Conservation (phyloP, 2,888 invertebrate species). For the Leptothorax acervorum region DNA sequence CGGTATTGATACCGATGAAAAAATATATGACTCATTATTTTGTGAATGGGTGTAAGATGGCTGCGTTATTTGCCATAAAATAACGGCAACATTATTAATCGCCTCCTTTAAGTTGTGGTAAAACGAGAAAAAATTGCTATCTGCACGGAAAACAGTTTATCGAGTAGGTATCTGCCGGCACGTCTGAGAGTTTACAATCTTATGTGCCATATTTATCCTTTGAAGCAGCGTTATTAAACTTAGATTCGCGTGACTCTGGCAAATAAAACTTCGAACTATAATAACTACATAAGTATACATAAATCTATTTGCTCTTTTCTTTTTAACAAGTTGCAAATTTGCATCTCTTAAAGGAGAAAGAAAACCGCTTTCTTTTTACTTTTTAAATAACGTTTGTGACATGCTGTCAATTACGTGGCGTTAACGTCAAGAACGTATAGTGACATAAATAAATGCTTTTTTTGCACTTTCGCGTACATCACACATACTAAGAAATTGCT, state of each 20-base stretch:
- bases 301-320: not conserved
- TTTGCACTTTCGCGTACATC: constrained; percentile 23
- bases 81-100: constrained; percentile 15
- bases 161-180: not conserved
- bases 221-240: constrained; percentile 37
- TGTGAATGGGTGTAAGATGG: not conserved
- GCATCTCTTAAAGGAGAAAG: not conserved
- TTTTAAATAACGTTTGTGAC: constrained; percentile 17
- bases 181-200: constrained; percentile 38
- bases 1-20: not conserved
- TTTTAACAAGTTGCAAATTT: not conserved
- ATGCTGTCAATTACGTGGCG: constrained; percentile 7
- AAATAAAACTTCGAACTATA: constrained; percentile 20
- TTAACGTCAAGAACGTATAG: constrained; percentile 1
- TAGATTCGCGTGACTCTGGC: constrained; percentile 10
- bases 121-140: constrained; percentile 36
- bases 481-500: constrained; percentile 14
- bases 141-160: constrained; percentile 3
- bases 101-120: not conserved
- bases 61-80: not conserved
- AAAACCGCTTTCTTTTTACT: not conserved
- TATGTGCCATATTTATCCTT: constrained; percentile 23
- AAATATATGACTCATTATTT: constrained; percentile 9
- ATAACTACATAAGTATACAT: constrained; percentile 4
- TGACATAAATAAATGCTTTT: constrained; percentile 31